Conservation (phyloP, 2,797 vertebrate species). For the Channa striata region DNA sequence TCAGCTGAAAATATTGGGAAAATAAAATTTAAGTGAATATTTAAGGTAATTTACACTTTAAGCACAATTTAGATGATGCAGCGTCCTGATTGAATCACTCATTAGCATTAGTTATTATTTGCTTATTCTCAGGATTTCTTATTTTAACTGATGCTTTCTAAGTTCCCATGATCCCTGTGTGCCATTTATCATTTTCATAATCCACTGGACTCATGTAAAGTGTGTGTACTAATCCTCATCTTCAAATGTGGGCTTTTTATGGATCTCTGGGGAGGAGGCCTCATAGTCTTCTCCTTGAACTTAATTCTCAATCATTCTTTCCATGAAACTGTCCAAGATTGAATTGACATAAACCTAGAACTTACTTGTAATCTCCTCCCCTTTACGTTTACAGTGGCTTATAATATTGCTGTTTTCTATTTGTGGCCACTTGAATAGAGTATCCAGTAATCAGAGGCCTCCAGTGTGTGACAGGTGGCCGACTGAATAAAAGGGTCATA, state of each 20-base stretch:
- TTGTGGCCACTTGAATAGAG: not conserved
- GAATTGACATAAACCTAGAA: not conserved
- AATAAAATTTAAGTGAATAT: not conserved
- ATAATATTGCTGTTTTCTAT: not conserved
- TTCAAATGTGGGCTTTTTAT: not conserved
- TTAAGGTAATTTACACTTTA: no score
- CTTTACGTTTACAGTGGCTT: not conserved
- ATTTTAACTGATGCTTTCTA: no score
- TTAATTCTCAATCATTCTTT: not conserved
- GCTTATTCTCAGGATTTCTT: not conserved
- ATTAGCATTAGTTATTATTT: not conserved
- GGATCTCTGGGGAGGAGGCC: not conserved
- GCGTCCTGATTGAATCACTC: not conserved
- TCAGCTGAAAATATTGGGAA: not conserved
- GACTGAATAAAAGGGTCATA: not conserved
- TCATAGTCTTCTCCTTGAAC: not conserved
- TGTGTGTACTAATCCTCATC: not conserved
- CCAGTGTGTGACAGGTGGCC: not conserved
- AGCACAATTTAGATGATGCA: not conserved
- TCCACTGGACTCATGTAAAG: slow-evolving; percentile 1
- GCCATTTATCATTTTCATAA: not conserved
- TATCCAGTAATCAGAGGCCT: not conserved
- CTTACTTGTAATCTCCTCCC: not conserved
- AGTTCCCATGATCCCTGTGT: not conserved
- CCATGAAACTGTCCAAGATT: no score